Conservation (phyloP, 2,113 vertebrate genomes). For the Cryptotis parvus region DNA sequence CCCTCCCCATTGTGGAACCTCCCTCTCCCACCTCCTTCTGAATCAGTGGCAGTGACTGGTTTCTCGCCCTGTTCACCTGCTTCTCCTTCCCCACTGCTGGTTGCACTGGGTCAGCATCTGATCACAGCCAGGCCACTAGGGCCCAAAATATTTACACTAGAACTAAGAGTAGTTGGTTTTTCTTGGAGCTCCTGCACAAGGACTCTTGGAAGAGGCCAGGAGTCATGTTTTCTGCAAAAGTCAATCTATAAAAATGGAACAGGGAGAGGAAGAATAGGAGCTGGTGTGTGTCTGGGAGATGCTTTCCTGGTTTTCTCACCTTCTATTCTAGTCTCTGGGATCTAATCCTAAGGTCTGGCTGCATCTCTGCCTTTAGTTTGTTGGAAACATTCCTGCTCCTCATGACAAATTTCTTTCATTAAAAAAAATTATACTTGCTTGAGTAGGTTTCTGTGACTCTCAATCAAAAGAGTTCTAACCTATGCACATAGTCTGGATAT, state of each 20-base stretch:
- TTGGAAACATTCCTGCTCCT: neutral
- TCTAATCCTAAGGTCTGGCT: neutral
- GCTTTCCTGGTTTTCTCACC: neutral
- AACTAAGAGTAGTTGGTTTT: neutral
- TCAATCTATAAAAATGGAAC: neutral
- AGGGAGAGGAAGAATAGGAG: neutral
- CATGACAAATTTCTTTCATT: neutral
- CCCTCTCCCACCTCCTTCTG: neutral
- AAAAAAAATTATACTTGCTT: constrained; percentile 18
- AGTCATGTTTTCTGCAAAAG: neutral
- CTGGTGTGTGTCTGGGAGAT: neutral
- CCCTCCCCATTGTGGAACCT: neutral
- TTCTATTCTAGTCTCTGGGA: neutral
- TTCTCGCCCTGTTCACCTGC: neutral
- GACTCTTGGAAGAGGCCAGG: neutral
- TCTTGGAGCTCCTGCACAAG: neutral
- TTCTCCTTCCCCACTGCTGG: neutral
- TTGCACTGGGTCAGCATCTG: neutral
- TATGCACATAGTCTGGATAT: neutral
- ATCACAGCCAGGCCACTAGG: neutral
- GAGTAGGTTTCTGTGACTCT: constrained; percentile 27
- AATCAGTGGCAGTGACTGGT: neutral
- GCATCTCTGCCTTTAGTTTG: neutral
- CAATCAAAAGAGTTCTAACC: constrained; percentile 7
- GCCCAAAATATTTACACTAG: neutral